These are phyloP conservation scores for Dinomys branickii DNA, from an alignment of 2,113 vertebrate genomes.

Conservation along the genomic window DNA sequence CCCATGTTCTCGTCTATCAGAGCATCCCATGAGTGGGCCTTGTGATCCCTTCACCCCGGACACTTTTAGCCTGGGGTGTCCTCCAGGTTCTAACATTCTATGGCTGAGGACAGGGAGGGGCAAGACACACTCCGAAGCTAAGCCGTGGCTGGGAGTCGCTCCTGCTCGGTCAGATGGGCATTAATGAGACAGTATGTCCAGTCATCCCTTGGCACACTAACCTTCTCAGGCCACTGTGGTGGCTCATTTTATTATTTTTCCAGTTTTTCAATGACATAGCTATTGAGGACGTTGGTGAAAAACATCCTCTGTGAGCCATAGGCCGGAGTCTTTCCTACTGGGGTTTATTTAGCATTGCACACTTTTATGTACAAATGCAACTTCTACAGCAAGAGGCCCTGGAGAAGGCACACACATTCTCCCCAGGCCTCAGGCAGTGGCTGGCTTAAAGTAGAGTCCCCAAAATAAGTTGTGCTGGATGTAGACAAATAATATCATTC, in stretches of 20 bases:
- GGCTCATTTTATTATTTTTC: background rate
- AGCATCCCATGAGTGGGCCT: accelerated
- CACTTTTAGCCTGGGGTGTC: background rate
- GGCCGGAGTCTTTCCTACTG: background rate
- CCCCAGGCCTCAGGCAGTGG: background rate
- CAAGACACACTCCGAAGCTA: background rate
- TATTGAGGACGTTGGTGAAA: background rate
- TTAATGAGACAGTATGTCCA: background rate
- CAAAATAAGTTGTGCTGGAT: background rate
- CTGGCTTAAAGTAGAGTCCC: background rate
- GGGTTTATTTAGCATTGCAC: accelerated
- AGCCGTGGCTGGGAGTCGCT: accelerated
- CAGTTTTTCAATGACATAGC: background rate
- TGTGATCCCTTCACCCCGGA: accelerated
- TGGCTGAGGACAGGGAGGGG: background rate
- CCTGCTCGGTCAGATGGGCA: accelerated
- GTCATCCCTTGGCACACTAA: accelerated
- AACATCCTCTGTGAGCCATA: background rate
- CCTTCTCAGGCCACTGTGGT: background rate
- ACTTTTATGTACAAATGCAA: accelerated
- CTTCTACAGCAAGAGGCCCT: background rate
- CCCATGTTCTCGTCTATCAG: no score
- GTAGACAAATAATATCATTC: background rate
- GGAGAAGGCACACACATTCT: accelerated
- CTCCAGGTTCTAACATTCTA: background rate